Evolutionary conservation across 1,140 invertebrate genomes (phyloP).

Genomic region (Megalonaias nervosa): DNA sequence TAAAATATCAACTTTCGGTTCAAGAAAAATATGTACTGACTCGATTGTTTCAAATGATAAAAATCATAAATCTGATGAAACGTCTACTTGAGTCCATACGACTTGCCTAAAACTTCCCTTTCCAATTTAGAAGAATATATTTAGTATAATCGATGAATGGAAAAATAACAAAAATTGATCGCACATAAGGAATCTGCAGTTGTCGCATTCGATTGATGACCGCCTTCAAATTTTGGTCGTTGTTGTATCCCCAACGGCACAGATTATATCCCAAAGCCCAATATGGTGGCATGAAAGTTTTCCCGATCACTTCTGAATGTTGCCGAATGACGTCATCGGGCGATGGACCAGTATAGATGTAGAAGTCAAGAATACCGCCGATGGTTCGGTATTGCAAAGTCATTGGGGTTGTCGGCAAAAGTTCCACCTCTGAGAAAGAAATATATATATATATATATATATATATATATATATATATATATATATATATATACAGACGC

Average conservation of each 20-base stretch:
- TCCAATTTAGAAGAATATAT: no score
- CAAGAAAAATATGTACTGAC: no score
- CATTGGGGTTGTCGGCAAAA: slow-evolving; percentile 72
- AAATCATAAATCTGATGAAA: no score
- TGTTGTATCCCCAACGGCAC: slow-evolving; percentile 75
- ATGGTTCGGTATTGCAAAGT: slow-evolving; percentile 56
- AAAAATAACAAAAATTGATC: slow-evolving; percentile 44
- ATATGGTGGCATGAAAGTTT: slow-evolving; percentile 87
- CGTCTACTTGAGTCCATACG: no score
- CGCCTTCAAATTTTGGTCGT: slow-evolving; percentile 47
- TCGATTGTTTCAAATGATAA: no score
- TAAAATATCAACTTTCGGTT: no score
- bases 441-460: slow-evolving; percentile 66
- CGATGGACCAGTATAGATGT: slow-evolving; percentile 64
- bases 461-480: no score
- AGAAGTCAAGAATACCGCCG: slow-evolving; percentile 70
- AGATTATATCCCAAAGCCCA: slow-evolving; percentile 92
- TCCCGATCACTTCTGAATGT: slow-evolving; percentile 80
- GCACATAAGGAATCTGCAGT: slow-evolving; percentile 85
- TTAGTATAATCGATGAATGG: no score
- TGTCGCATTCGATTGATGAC: slow-evolving; percentile 78
- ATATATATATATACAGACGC: no score
- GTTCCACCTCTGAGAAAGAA: slow-evolving; percentile 78
- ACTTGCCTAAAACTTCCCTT: no score
- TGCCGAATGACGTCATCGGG: slow-evolving; percentile 85